A percentile compares a stretch with the other conserved stretches of the same genome.
phyloP scores from a whole-genome alignment of 1,140 invertebrate species.

The Probaryconus sp. region DNA sequence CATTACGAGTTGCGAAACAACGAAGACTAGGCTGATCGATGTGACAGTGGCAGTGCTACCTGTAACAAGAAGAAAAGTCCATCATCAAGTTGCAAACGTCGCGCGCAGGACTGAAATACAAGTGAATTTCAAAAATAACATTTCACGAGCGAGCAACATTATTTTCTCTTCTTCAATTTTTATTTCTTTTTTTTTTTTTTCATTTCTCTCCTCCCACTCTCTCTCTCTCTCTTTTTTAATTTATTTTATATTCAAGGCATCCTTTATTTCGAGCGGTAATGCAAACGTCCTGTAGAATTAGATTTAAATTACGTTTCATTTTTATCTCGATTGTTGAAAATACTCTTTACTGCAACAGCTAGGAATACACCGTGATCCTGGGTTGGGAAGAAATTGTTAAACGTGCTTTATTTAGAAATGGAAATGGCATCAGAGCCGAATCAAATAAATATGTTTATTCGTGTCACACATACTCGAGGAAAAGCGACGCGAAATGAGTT shows the following conservation, averaged over 20 bases:
- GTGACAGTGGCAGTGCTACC: conserved; percentile 59
- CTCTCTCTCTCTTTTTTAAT: too few relatives aligned
- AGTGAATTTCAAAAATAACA: conserved; percentile 46
- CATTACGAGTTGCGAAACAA: conserved; percentile 55
- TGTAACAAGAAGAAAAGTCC: conserved; percentile 62
- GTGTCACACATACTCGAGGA: neutral
- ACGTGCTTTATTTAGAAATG: conserved; percentile 1
- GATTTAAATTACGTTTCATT: conserved; percentile 49
- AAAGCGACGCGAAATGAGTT: too few relatives aligned
- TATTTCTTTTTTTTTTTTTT: neutral
- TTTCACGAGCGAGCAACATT: conserved; percentile 31
- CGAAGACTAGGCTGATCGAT: conserved; percentile 60
- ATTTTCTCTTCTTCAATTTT: too few relatives aligned
- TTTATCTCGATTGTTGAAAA: conserved; percentile 25
- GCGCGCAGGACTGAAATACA: conserved; percentile 19
- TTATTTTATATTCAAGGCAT: conserved; percentile 14
- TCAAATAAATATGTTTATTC: conserved; percentile 5
- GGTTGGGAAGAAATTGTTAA: conserved; percentile 6
- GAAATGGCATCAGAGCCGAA: too few relatives aligned
- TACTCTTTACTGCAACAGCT: neutral
- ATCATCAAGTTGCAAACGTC: conserved; percentile 56
- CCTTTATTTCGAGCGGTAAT: conserved; percentile 23
- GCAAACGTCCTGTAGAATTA: conserved; percentile 32
- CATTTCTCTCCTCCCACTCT: too few relatives aligned
- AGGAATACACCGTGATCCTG: conserved; percentile 3